These are phyloP conservation scores for Silurus glanis DNA, from an alignment of 2,113 vertebrate genomes.

Conservation along the genomic window DNA sequence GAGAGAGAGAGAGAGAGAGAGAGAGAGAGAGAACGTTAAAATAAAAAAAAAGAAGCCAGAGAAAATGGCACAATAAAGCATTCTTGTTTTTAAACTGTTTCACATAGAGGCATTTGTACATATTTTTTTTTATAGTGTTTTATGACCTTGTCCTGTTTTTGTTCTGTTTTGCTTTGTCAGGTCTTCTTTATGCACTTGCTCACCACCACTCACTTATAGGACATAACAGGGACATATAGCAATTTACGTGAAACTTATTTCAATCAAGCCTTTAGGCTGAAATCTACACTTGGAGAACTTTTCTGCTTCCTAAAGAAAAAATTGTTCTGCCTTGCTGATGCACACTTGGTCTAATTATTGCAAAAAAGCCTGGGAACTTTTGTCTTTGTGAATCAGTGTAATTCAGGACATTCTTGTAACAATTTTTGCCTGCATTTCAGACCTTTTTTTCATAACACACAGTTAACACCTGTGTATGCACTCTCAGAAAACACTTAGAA, in stretches of 20 bases:
- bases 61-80: background rate
- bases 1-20: background rate
- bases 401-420: background rate
- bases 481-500: background rate
- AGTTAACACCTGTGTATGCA: background rate
- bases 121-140: background rate
- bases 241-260: conserved; percentile 29
- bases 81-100: background rate
- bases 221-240: background rate
- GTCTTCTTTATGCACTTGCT: background rate
- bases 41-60: background rate
- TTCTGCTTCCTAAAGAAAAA: conserved; percentile 18
- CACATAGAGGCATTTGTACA: background rate
- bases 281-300: conserved; percentile 7
- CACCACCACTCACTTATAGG: background rate
- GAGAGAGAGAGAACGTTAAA: background rate
- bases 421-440: background rate
- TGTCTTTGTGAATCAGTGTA: background rate
- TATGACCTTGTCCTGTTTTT: background rate
- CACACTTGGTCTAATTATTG: conserved; percentile 11
- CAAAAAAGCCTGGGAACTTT: background rate
- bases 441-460: background rate
- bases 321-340: conserved; percentile 1
- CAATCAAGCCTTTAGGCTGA: conserved; percentile 20
- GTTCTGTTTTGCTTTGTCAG: background rate